phyloP scores from a whole-genome alignment of 2,888 invertebrate genomes.

The Timandra comae region DNA sequence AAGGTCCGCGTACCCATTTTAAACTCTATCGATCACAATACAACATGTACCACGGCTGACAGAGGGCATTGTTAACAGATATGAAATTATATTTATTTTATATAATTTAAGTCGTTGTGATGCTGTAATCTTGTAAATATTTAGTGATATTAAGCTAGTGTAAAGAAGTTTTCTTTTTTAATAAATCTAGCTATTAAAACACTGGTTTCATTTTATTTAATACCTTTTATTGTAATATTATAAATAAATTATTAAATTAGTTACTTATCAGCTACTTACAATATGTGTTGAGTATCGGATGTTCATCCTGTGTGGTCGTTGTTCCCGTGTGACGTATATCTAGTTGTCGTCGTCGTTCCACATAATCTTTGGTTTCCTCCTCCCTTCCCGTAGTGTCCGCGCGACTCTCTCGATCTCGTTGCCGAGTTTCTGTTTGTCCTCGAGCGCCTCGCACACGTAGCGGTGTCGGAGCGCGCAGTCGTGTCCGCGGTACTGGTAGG shows the following conservation, averaged over 20 bases:
- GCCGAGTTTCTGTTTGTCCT: conserved; percentile 73
- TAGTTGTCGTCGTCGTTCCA: conserved; percentile 18
- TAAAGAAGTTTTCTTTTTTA: conserved; percentile 27
- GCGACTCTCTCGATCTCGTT: conserved; percentile 79
- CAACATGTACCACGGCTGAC: no score
- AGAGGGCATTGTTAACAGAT: conserved; percentile 20
- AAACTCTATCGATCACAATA: no score
- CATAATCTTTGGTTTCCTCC: conserved; percentile 20
- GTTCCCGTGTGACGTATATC: no score
- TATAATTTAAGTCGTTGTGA: conserved; percentile 11
- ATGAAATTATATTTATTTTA: no score
- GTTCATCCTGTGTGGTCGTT: no score
- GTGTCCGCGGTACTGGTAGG: conserved; percentile 81
- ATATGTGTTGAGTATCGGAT: background rate
- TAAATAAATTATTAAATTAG: no score
- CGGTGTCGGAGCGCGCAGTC: conserved; percentile 83
- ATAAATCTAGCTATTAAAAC: conserved; percentile 20
- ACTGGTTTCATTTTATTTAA: conserved; percentile 19
- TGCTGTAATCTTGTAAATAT: conserved; percentile 30
- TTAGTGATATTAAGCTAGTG: conserved; percentile 34
- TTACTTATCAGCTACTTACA: conserved; percentile 7
- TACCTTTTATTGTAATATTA: background rate
- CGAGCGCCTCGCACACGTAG: conserved; percentile 83
- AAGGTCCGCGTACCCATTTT: no score
- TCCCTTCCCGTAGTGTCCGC: conserved; percentile 11